Percentiles rank a stretch among this genome's conserved stretches.
Evolutionary conservation across 2,888 invertebrate species (phyloP).

Genomic region (Ryuthela nishihirai): DNA sequence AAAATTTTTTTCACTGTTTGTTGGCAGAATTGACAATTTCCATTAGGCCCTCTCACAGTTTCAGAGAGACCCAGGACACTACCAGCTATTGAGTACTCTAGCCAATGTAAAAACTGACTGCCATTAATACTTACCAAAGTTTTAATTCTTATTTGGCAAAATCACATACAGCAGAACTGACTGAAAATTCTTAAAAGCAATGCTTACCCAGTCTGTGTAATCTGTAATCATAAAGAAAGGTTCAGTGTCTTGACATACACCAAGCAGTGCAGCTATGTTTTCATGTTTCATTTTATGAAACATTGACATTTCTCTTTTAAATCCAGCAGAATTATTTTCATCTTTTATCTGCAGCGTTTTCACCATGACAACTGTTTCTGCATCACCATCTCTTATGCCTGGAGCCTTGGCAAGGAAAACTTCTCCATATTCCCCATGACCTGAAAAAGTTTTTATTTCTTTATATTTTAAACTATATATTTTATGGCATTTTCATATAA

Average conservation of each 20-base stretch:
- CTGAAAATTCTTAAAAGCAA: not conserved
- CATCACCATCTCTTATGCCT: constrained; percentile 27
- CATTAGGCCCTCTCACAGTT: too few relatives aligned
- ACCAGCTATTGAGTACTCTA: too few relatives aligned
- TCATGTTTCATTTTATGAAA: constrained; percentile 75
- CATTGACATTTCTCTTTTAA: constrained; percentile 82
- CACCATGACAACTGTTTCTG: constrained; percentile 61
- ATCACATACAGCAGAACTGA: not conserved
- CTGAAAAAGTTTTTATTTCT: constrained; percentile 44
- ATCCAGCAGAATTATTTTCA: constrained; percentile 72
- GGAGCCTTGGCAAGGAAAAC: constrained; percentile 70
- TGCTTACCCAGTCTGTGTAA: constrained; percentile 79
- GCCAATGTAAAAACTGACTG: too few relatives aligned
- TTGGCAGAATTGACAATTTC: too few relatives aligned
- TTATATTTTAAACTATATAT: too few relatives aligned
- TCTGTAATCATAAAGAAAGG: constrained; percentile 86
- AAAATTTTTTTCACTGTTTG: too few relatives aligned
- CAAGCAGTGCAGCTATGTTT: constrained; percentile 71
- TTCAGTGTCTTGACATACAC: constrained; percentile 66
- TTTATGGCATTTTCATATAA: too few relatives aligned
- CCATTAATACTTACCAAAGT: too few relatives aligned
- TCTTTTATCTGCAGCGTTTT: constrained; percentile 63
- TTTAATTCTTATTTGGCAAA: not conserved
- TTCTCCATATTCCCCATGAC: constrained; percentile 88
- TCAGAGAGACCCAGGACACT: too few relatives aligned